These are phyloP conservation scores for Bimastos eiseni DNA, from an alignment of 2,888 invertebrate genomes.

Conservation along the genomic window DNA sequence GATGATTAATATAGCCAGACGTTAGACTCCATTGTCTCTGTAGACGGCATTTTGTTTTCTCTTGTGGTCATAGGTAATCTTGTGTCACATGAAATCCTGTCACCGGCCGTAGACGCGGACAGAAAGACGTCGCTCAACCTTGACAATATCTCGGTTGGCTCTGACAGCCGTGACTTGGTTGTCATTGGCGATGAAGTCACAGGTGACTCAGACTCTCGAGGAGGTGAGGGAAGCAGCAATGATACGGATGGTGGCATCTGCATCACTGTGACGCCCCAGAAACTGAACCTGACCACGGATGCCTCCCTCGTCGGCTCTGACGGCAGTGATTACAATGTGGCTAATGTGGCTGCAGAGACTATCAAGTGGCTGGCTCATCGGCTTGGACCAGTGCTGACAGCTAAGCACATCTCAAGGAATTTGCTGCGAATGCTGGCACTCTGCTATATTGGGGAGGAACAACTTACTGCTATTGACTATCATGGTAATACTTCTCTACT, in stretches of 20 bases:
- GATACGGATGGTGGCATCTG: not conserved
- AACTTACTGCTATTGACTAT: constrained; percentile 39
- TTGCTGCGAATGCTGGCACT: constrained; percentile 88
- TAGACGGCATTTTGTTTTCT: not conserved
- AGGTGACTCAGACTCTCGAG: not conserved
- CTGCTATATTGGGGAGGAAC: constrained; percentile 76
- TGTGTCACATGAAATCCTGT: not conserved
- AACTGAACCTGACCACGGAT: not conserved
- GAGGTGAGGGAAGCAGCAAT: constrained; percentile 3
- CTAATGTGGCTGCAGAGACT: constrained; percentile 58
- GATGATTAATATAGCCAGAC: not conserved
- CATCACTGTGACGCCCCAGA: not conserved
- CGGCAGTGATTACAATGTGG: constrained; percentile 50
- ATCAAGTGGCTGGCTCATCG: constrained; percentile 86
- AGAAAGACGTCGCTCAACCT: not conserved
- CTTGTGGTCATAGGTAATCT: not conserved
- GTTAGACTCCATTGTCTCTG: not conserved
- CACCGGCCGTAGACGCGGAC: not conserved
- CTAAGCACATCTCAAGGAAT: constrained; percentile 85
- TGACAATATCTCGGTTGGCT: not conserved
- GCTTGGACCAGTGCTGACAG: constrained; percentile 89
- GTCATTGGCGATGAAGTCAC: not conserved
- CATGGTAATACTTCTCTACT: not conserved
- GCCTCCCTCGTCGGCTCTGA: constrained; percentile 32
- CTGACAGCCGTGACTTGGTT: not conserved